A percentile compares a stretch with the other conserved stretches of the same genome.
Evolutionary conservation across 2,113 vertebrate species (phyloP).

Genomic region (Urocitellus parryii): DNA sequence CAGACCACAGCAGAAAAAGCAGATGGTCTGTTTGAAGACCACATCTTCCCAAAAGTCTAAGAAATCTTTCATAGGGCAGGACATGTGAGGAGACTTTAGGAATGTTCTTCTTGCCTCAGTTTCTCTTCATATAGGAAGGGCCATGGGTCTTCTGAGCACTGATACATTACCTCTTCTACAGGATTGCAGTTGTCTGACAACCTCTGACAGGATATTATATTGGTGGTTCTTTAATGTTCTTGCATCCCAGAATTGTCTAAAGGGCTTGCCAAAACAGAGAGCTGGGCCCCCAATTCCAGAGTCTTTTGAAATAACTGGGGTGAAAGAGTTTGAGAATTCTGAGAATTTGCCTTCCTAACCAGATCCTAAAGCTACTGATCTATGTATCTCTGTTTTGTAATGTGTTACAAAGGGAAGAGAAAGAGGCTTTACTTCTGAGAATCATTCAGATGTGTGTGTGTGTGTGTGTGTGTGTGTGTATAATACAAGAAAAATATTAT

Average conservation of each 20-base stretch:
- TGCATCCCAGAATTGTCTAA: background rate
- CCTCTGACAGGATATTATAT: background rate
- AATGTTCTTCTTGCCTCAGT: background rate
- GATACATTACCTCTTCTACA: background rate
- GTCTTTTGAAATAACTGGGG: background rate
- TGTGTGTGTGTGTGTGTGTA: too few relatives aligned
- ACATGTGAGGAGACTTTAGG: background rate
- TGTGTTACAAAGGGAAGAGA: background rate
- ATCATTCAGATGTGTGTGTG: background rate
- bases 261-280: background rate
- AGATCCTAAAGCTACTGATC: background rate
- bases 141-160: background rate
- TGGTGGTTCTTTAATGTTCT: background rate
- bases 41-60: background rate
- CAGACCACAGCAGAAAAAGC: slow-evolving; percentile 31
- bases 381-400: background rate
- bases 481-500: background rate
- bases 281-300: background rate
- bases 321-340: too few relatives aligned
- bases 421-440: background rate
- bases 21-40: slow-evolving; percentile 8
- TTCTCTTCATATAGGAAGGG: background rate
- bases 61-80: background rate
- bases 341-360: background rate
- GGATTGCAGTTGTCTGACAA: background rate